phyloP scores from a whole-genome alignment of 2,113 vertebrate species.

The Pipra filicauda region DNA sequence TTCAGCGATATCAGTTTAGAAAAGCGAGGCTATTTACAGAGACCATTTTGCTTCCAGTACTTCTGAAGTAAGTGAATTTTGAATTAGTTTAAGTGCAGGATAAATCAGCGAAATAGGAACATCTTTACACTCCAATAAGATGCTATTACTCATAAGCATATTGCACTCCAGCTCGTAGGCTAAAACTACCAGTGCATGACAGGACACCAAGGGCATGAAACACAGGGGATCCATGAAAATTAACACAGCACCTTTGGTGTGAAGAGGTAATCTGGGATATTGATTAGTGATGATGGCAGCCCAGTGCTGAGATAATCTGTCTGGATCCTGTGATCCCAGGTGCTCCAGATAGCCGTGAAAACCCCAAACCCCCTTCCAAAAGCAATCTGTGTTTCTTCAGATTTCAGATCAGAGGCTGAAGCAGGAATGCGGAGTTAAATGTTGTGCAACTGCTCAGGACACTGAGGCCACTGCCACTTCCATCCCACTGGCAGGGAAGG shows the following conservation, averaged over 20 bases:
- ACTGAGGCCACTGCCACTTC: not conserved
- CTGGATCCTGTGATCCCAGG: not conserved
- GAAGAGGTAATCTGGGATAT: not conserved
- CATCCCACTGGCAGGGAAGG: not conserved
- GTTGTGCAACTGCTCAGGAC: not conserved
- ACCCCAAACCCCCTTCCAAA: not conserved
- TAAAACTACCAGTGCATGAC: slow-evolving; percentile 62
- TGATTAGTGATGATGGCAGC: not conserved
- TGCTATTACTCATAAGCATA: slow-evolving; percentile 71
- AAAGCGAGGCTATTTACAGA: slow-evolving; percentile 60
- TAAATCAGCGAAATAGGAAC: slow-evolving; percentile 73
- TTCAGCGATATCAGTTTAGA: slow-evolving; percentile 34
- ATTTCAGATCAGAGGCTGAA: not conserved
- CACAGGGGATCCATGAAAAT: slow-evolving; percentile 43
- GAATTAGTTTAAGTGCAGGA: slow-evolving; percentile 75
- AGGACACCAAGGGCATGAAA: slow-evolving; percentile 59
- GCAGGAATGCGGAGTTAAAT: not conserved
- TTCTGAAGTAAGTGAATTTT: slow-evolving; percentile 70
- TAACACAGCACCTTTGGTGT: not conserved
- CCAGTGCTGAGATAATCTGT: not conserved
- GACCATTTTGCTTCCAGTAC: slow-evolving; percentile 47
- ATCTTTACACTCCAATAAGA: slow-evolving; percentile 77
- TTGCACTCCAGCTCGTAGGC: slow-evolving; percentile 62
- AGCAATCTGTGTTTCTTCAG: not conserved
- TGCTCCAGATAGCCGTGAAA: not conserved